Conservation (phyloP, 2,797 vertebrate genomes). For the Podargus strigoides region DNA sequence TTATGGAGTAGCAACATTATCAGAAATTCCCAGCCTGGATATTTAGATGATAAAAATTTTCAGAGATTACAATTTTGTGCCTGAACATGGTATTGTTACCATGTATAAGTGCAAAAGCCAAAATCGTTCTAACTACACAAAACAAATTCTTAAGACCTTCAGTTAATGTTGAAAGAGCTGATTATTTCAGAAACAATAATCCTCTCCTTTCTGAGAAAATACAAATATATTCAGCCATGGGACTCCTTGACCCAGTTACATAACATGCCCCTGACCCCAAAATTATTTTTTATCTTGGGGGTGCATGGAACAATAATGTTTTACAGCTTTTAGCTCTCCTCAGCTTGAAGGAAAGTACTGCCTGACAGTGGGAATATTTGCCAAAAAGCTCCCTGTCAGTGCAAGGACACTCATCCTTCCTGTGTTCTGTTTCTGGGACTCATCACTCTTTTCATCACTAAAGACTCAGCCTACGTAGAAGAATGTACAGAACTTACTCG, state of each 20-base stretch:
- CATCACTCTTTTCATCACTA: neutral
- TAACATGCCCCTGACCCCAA: neutral
- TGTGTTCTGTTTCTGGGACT: neutral
- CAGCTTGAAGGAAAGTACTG: neutral
- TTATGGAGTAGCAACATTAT: neutral
- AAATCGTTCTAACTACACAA: neutral
- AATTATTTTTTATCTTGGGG: neutral
- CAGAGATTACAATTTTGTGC: neutral
- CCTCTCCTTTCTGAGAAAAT: neutral
- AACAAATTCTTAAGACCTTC: neutral
- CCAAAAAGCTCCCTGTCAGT: neutral
- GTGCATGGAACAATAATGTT: neutral
- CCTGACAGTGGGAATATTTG: neutral
- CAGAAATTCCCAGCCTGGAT: neutral
- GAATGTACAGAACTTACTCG: neutral
- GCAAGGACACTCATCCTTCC: neutral
- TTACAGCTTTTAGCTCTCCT: neutral
- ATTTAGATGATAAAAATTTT: neutral
- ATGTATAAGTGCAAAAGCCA: neutral
- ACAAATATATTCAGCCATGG: neutral
- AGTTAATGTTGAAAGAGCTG: neutral
- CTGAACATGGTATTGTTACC: neutral
- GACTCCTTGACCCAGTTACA: neutral
- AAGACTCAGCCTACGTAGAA: neutral
- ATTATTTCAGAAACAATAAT: neutral